phyloP scores from a whole-genome alignment of 1,140 invertebrate genomes.

The Philotrypesis tridentata region DNA sequence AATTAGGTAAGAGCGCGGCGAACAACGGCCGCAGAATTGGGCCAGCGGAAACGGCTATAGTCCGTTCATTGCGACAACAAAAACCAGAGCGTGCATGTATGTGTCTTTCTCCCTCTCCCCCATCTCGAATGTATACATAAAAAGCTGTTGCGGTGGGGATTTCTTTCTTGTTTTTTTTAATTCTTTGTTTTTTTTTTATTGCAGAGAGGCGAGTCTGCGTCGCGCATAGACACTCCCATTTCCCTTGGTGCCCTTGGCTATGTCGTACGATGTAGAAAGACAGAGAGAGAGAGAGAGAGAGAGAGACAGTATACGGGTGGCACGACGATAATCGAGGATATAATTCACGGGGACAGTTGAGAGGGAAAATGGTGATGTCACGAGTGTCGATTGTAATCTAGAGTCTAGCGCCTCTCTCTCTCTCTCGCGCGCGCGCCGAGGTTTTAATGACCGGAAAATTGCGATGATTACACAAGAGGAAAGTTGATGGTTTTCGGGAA shows the following conservation, averaged over 20 bases:
- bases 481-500: constrained; percentile 16
- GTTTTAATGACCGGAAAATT: constrained; percentile 41
- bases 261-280: background rate
- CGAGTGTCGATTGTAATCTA: constrained; percentile 8
- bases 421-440: background rate
- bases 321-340: background rate
- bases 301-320: background rate
- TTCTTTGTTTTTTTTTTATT: background rate
- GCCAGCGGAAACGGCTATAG: constrained; percentile 59
- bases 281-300: constrained; percentile 1
- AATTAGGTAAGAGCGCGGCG: constrained; percentile 21
- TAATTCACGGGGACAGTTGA: background rate
- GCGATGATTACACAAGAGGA: constrained; percentile 24
- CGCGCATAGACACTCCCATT: constrained; percentile 33
- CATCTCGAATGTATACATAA: constrained; percentile 7
- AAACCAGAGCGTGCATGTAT: constrained; percentile 35
- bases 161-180: background rate
- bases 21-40: constrained; percentile 53
- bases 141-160: background rate
- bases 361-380: constrained; percentile 16
- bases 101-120: constrained; percentile 51
- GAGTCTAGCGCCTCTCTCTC: background rate
- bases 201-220: background rate
- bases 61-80: constrained; percentile 55
- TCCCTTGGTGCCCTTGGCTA: constrained; percentile 25